Evolutionary conservation across 2,113 vertebrate species (phyloP).

Genomic region (Spizaetus ornatus): DNA sequence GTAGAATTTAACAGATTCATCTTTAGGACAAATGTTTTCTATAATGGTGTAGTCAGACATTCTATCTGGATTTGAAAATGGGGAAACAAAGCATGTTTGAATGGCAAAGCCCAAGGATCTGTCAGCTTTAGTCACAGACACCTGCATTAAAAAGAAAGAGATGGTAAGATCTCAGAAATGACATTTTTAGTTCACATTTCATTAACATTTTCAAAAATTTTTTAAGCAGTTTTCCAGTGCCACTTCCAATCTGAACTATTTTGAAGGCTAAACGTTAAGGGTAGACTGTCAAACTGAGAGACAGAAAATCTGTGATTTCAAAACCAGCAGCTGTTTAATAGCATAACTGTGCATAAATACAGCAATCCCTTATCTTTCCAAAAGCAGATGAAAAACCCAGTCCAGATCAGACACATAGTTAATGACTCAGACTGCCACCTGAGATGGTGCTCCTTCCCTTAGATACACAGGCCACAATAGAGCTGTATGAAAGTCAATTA

Average conservation of each 20-base stretch:
- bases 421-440: neutral
- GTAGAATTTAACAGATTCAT: slow-evolving; percentile 85
- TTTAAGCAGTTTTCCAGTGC: slow-evolving; percentile 14
- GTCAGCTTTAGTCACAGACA: slow-evolving; percentile 83
- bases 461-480: neutral
- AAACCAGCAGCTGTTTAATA: slow-evolving; percentile 9
- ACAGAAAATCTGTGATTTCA: slow-evolving; percentile 1
- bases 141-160: slow-evolving; percentile 70
- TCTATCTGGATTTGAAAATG: slow-evolving; percentile 74
- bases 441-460: neutral
- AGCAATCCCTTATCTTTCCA: neutral
- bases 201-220: slow-evolving; percentile 18
- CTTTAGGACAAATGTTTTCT: slow-evolving; percentile 91
- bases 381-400: neutral
- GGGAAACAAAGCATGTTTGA: slow-evolving; percentile 87
- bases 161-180: neutral
- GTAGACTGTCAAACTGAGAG: neutral
- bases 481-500: neutral
- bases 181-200: slow-evolving; percentile 12
- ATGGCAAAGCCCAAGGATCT: slow-evolving; percentile 89
- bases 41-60: slow-evolving; percentile 85
- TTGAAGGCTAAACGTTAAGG: neutral
- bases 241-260: slow-evolving; percentile 1
- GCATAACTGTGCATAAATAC: neutral
- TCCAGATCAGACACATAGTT: neutral